A percentile compares a stretch with the other conserved stretches of the same genome.
phyloP scores from a whole-genome alignment of 2,113 vertebrate species.

The Psilopogon haemacephalus region DNA sequence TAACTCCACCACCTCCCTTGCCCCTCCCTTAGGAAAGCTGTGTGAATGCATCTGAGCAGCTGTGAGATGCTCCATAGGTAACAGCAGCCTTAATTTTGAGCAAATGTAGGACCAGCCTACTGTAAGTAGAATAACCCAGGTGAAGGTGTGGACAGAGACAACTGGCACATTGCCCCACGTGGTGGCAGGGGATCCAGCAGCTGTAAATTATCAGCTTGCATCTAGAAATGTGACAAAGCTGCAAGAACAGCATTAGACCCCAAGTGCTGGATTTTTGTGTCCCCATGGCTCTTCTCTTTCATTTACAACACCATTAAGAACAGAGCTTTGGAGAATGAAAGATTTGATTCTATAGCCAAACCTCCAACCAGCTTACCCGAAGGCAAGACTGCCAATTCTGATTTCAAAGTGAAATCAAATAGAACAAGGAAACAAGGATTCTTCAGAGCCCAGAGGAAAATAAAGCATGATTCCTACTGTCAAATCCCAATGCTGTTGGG shows the following conservation, averaged over 20 bases:
- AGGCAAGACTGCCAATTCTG: not conserved
- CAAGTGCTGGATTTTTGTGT: not conserved
- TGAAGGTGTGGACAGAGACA: not conserved
- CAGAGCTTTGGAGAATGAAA: not conserved
- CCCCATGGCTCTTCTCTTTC: not conserved
- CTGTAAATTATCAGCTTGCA: not conserved
- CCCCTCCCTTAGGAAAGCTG: not conserved
- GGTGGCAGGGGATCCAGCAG: not conserved
- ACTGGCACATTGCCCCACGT: not conserved
- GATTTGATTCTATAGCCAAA: not conserved
- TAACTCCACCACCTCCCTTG: not conserved
- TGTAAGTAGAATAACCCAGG: not conserved
- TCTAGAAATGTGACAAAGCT: not conserved
- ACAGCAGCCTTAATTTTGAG: not conserved
- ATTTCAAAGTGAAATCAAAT: not conserved
- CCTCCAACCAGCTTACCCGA: not conserved
- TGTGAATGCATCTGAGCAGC: not conserved
- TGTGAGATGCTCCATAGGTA: not conserved
- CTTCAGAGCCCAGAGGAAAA: constrained; percentile 5
- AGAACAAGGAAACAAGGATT: not conserved
- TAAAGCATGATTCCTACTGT: not conserved
- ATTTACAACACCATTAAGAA: not conserved
- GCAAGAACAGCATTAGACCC: not conserved
- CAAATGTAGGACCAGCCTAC: not conserved
- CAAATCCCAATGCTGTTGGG: not conserved